Conservation (phyloP, 2,888 invertebrate genomes). For the Phoronis australis region DNA sequence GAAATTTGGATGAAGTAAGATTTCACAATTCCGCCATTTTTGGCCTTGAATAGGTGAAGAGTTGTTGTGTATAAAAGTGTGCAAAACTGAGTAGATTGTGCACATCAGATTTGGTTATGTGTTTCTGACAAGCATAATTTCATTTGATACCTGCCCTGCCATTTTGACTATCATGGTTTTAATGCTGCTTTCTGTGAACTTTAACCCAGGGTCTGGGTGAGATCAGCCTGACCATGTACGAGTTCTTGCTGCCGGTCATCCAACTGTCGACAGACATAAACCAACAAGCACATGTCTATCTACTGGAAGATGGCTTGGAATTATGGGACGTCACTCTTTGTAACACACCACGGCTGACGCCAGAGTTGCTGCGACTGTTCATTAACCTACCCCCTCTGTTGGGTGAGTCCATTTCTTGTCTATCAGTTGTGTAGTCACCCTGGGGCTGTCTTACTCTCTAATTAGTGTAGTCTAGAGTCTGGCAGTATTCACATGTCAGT, state of each 20-base stretch:
- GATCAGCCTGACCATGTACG: slow-evolving; percentile 47
- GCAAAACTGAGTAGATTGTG: too few species aligned
- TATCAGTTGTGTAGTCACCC: too few species aligned
- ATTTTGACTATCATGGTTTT: too few species aligned
- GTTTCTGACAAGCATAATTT: too few species aligned
- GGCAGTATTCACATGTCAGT: neutral
- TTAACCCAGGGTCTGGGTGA: slow-evolving; percentile 40
- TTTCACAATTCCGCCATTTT: too few species aligned
- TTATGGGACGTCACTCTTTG: slow-evolving; percentile 82
- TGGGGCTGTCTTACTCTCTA: neutral
- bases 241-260: slow-evolving; percentile 63
- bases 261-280: slow-evolving; percentile 71
- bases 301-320: slow-evolving; percentile 86
- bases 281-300: slow-evolving; percentile 77
- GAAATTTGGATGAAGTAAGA: too few species aligned
- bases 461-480: neutral
- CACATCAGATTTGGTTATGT: too few species aligned
- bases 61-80: too few species aligned
- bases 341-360: slow-evolving; percentile 60
- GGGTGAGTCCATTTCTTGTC: slow-evolving; percentile 29
- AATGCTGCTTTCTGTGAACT: slow-evolving; percentile 1
- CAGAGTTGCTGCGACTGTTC: slow-evolving; percentile 61
- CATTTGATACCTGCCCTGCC: too few species aligned
- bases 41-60: too few species aligned
- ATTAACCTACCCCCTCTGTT: slow-evolving; percentile 39